Conservation (phyloP, 2,797 vertebrate genomes). For the Intellagama lesueurii region DNA sequence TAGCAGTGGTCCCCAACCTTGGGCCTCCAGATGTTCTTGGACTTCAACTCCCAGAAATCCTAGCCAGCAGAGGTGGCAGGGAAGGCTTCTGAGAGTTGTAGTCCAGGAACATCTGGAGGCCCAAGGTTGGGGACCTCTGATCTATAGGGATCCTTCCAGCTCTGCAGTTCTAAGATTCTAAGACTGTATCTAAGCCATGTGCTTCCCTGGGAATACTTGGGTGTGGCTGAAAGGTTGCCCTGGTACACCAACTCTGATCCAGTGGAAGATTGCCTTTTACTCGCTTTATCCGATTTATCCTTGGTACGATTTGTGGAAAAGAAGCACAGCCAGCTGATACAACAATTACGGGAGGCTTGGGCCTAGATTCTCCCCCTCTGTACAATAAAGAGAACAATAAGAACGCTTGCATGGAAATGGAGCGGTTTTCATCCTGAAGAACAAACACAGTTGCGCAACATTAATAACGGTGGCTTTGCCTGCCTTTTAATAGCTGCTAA, state of each 20-base stretch:
- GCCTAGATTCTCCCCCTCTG: background rate
- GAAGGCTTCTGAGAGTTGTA: too few relatives aligned
- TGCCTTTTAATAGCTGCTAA: conserved; percentile 15
- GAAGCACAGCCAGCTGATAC: background rate
- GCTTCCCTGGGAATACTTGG: background rate
- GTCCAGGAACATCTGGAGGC: too few relatives aligned
- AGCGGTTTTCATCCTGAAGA: background rate
- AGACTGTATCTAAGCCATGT: too few relatives aligned
- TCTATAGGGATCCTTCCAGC: too few relatives aligned
- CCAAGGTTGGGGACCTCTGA: too few relatives aligned
- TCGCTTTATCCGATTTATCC: background rate
- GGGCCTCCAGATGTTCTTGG: too few relatives aligned
- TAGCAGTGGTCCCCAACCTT: too few relatives aligned
- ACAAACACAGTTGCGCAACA: background rate
- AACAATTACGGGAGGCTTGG: background rate
- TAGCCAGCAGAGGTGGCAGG: too few relatives aligned
- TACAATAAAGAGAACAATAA: background rate
- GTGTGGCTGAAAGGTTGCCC: background rate
- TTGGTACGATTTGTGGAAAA: too few relatives aligned
- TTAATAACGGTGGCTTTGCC: conserved; percentile 13
- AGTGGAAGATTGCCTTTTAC: background rate
- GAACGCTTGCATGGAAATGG: background rate
- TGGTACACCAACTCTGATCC: too few relatives aligned
- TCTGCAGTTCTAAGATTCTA: too few relatives aligned
- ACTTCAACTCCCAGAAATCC: too few relatives aligned